Conservation (phyloP, 2,797 vertebrate species). For the Chaunax sp. region DNA sequence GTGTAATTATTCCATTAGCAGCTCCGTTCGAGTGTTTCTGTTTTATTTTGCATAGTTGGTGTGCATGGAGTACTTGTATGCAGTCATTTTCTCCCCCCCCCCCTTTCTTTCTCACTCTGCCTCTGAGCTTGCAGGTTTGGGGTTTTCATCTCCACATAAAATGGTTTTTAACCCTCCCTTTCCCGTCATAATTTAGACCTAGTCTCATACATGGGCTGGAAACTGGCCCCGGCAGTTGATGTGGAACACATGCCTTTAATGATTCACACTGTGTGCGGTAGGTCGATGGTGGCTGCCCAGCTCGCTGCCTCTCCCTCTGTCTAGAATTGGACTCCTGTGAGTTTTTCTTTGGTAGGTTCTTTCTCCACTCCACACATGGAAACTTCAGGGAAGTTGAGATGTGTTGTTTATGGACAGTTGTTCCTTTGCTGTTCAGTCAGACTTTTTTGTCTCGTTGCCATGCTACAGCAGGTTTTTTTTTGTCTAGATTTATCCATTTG, state of each 20-base stretch:
- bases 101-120: conserved; percentile 29
- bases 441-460: conserved; percentile 6
- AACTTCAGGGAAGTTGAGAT: conserved; percentile 47
- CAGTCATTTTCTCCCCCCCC: conserved; percentile 40
- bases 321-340: conserved; percentile 53
- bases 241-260: conserved; percentile 84
- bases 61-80: conserved; percentile 12
- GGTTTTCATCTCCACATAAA: conserved; percentile 68
- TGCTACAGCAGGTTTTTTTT: neutral
- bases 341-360: conserved; percentile 26
- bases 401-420: conserved; percentile 49
- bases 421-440: conserved; percentile 30
- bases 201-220: conserved; percentile 75
- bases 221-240: conserved; percentile 76
- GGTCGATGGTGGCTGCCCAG: conserved; percentile 73
- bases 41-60: conserved; percentile 37
- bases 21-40: conserved; percentile 50
- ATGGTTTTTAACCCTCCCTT: conserved; percentile 51
- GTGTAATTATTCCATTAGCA: conserved; percentile 56
- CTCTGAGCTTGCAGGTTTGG: conserved; percentile 58
- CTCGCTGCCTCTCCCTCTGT: conserved; percentile 64
- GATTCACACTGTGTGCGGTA: conserved; percentile 82
- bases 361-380: conserved; percentile 39
- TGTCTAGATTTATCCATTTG: neutral
- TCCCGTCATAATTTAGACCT: conserved; percentile 70